These are phyloP conservation scores for Phylloscopus trochiloides DNA, from an alignment of 2,113 vertebrate genomes.

Conservation along the genomic window DNA sequence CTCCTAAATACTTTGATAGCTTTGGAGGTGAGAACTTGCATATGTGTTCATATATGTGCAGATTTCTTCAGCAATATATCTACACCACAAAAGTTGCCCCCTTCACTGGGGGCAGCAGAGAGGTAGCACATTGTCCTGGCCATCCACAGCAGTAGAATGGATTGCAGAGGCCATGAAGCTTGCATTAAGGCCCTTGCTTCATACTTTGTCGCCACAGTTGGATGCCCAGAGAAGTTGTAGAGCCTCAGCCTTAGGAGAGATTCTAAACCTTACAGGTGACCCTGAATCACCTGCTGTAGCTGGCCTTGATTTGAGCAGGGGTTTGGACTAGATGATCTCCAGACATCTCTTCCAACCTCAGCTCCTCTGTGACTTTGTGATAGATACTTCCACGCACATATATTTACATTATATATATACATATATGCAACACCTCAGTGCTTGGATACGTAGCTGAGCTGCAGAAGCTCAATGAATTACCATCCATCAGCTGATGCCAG, in stretches of 20 bases:
- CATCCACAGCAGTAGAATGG: background rate
- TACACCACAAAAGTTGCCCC: background rate
- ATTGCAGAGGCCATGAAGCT: accelerated
- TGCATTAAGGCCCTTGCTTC: background rate
- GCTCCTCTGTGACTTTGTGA: background rate
- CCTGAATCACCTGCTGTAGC: background rate
- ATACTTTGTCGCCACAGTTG: background rate
- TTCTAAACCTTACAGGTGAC: background rate
- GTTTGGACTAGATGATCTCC: background rate
- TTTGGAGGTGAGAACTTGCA: background rate
- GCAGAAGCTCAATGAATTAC: background rate
- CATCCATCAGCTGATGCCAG: background rate
- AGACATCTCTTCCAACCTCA: background rate
- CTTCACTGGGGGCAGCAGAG: background rate
- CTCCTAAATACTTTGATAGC: background rate
- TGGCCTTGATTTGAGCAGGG: background rate
- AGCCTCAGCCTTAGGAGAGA: background rate
- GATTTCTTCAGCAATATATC: background rate
- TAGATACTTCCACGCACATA: background rate
- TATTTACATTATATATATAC: too few relatives aligned
- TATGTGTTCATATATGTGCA: background rate
- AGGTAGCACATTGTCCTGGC: background rate
- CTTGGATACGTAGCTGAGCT: background rate
- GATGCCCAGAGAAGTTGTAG: background rate
- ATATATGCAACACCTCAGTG: too few relatives aligned